phyloP scores from a whole-genome alignment of 2,888 invertebrate genomes.

The Myopa tessellatipennis region DNA sequence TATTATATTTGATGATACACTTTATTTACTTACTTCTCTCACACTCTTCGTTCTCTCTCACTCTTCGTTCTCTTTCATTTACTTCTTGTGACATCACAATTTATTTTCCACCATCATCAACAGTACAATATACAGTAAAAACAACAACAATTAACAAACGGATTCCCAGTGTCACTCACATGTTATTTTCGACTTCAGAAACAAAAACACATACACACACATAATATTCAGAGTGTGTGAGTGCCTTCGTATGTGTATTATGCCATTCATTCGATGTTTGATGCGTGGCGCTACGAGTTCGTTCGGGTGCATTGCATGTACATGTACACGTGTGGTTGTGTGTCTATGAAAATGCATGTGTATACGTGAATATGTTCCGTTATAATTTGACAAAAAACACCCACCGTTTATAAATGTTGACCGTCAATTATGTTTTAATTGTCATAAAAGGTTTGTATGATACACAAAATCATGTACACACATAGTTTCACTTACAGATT shows the following conservation, averaged over 20 bases:
- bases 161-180: slow-evolving; percentile 33
- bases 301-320: neutral
- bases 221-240: neutral
- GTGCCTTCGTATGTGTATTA: too few species aligned
- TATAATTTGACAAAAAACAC: slow-evolving; percentile 34
- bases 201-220: neutral
- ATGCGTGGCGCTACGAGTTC: too few species aligned
- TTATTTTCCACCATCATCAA: neutral
- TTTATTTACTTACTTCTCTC: neutral
- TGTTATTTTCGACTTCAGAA: slow-evolving; percentile 26
- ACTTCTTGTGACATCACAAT: neutral
- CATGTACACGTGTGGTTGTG: neutral
- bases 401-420: slow-evolving; percentile 54
- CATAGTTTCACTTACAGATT: neutral
- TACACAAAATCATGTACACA: neutral
- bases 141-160: slow-evolving; percentile 3
- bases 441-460: slow-evolving; percentile 65
- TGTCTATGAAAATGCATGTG: slow-evolving; percentile 35
- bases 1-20: neutral
- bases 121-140: neutral
- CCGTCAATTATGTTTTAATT: slow-evolving; percentile 69
- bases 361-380: slow-evolving; percentile 34
- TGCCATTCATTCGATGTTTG: too few species aligned
- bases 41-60: neutral
- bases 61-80: neutral